Evolutionary conservation across 2,888 invertebrate genomes (phyloP), one percentile per base, ranked within the genome.

Genomic region (Cataglyphis rosenhaueri): DNA sequence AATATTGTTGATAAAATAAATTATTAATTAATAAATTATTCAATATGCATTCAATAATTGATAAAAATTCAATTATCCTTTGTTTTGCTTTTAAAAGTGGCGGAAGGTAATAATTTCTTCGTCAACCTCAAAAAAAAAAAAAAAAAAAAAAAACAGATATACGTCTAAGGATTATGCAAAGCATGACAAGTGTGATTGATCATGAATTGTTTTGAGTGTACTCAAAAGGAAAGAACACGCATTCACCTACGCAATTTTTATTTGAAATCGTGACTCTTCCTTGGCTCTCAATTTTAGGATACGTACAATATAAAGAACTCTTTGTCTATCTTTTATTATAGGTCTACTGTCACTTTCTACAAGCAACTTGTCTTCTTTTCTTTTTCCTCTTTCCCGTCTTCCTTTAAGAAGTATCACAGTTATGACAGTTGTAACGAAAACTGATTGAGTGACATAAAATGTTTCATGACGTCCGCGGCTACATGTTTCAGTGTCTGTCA

Each of bases 321-420:
- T 76, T 76, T 76, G 65, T 76, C 55, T 59, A 25, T 25, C 21
- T 48, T 29, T 68, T 68, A 68, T 70, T 59, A 70, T 32, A 78
- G 41, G 3, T 32, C 35, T 4, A 4, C 5, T 32, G 41, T 32
- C 68, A 59, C 44, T 48, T 18, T 48, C 48, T 48, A 48, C 48
- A 52, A 52, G n/a, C 15, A 44, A 44, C 44, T 59, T 59, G 59
- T 79, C 12, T 79, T 44, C 21, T 44, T 78, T 68, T 35, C 32
- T 64, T 35, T 59, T 44, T 0, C 18, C 25, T 61, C 44, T 35
- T 52, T 15, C 41, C 12, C 29, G 65, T 75, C n/a, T 66, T 57
- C 59, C 70, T 70, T 48, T 52, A 52, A 52, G 18, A 52, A 8
- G n/a, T 44, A n/a, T 70, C 35, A 70, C 12, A 21, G n/a, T 70